Percentiles rank a stretch among this genome's conserved stretches.
phyloP scores from a whole-genome alignment of 2,888 invertebrate species.

The Clitarchus hookeri region DNA sequence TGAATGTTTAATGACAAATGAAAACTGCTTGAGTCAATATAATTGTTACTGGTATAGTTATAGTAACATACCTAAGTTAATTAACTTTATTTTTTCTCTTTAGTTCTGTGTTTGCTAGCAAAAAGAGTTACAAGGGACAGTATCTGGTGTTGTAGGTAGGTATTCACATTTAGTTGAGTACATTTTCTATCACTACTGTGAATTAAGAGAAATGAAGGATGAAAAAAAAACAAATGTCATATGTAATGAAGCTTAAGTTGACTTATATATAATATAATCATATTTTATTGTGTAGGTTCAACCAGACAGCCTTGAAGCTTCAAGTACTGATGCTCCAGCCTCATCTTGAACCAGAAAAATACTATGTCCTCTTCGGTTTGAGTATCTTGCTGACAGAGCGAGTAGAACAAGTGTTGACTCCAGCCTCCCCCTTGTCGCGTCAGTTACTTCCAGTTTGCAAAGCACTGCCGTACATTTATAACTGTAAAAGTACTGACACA shows the following conservation, averaged over 20 bases:
- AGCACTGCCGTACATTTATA: slow-evolving; percentile 38
- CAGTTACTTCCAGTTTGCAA: slow-evolving; percentile 38
- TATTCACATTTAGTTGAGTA: too few relatives aligned
- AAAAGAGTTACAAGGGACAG: too few relatives aligned
- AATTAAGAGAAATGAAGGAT: too few relatives aligned
- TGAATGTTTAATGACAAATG: too few relatives aligned
- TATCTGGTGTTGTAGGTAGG: too few relatives aligned
- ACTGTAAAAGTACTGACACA: slow-evolving; percentile 24
- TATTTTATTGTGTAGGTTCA: slow-evolving; percentile 33
- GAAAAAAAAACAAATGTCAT: too few relatives aligned
- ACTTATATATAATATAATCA: neutral
- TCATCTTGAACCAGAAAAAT: slow-evolving; percentile 27
- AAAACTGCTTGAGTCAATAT: too few relatives aligned
- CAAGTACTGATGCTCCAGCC: slow-evolving; percentile 30
- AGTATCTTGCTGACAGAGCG: neutral
- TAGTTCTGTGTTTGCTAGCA: too few relatives aligned
- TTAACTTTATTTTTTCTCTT: too few relatives aligned
- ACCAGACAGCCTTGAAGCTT: slow-evolving; percentile 37
- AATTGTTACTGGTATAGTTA: too few relatives aligned
- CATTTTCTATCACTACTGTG: too few relatives aligned
- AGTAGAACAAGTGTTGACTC: neutral
- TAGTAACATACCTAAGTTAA: too few relatives aligned
- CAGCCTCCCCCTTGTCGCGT: slow-evolving; percentile 18
- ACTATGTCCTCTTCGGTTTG: neutral
- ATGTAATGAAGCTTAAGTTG: neutral